Evolutionary conservation across 2,888 invertebrate species (phyloP), one percentile per base, ranked within the genome.

Genomic region (Archaeoteleia sp.): DNA sequence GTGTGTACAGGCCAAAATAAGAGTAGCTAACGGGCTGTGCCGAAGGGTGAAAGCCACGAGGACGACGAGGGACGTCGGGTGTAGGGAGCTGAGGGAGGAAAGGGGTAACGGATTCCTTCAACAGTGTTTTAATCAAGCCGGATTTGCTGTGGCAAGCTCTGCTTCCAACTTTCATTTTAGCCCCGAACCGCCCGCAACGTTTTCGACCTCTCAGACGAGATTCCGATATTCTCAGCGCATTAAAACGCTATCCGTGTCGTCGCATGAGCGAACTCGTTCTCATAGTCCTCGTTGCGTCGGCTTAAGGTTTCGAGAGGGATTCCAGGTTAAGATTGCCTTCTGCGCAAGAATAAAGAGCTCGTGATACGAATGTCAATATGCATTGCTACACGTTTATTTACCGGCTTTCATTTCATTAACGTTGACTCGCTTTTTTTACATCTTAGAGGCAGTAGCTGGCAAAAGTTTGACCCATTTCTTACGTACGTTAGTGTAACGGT

Each of bases 91-190:
- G n/a, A 8, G 35, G 35, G 14, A 14, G 13, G 39, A 42, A 67
- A 63, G 68, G 70, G 72, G 70, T 68, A 54, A 61, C 54, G 66
- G 71, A 62, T 82, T 83, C 81, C 81, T 84, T 80, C 82, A 81
- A 81, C 83, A 83, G 83, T 83, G 84, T 84, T 84, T 85, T 85
- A 85, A 85, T 85, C 84, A 85, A 84, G 84, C 83, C 82, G 85
- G 85, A 84, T 85, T 85, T 85, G 85, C 84, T 82, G 84, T 72
- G 84, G 84, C 83, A 84, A 85, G 80, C 84, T 80, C 79, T 80
- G 78, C 82, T 78, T 78, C 82, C 80, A 85, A 85, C 84, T 84
- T 85, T 85, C 84, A 82, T 84, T 85, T 84, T 83, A 84, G 80
- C 82, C 79, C 49, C 53, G 60, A 67, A 69, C 57, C 70, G 46